A percentile compares a stretch with the other conserved stretches of the same genome.
These are phyloP conservation scores for Ptychadena robeensis DNA, from an alignment of 2,797 vertebrate species.

Conservation along the genomic window DNA sequence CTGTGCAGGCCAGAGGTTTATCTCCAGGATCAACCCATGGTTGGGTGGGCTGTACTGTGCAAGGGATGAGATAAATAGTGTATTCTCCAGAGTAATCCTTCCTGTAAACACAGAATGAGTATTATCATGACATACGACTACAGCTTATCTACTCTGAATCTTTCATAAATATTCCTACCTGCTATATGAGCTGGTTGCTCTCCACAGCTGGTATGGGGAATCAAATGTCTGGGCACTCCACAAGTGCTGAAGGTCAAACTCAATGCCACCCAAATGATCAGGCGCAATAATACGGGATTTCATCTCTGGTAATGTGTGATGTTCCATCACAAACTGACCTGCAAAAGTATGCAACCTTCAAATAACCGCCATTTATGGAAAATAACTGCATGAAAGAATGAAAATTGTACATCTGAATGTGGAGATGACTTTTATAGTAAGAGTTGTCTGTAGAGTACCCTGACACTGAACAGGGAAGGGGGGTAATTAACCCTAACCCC, in stretches of 20 bases:
- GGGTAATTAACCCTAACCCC: no score
- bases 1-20: slow-evolving; percentile 92
- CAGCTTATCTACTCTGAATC: background rate
- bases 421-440: no score
- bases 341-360: no score
- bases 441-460: no score
- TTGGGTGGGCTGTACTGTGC: slow-evolving; percentile 95
- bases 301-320: slow-evolving; percentile 92
- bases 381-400: no score
- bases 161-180: no score
- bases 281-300: slow-evolving; percentile 90
- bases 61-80: slow-evolving; percentile 90
- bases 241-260: slow-evolving; percentile 92
- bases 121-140: background rate
- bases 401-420: no score
- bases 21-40: slow-evolving; percentile 91
- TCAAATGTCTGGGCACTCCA: slow-evolving; percentile 97
- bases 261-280: slow-evolving; percentile 92
- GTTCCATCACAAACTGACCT: slow-evolving; percentile 95
- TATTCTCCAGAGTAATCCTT: slow-evolving; percentile 98
- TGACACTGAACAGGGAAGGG: no score
- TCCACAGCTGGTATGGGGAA: slow-evolving; percentile 95
- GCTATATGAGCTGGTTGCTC: slow-evolving; percentile 96
- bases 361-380: no score
- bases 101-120: slow-evolving; percentile 73